Conservation (phyloP, 2,113 vertebrate genomes). For the Noctilio leporinus region DNA sequence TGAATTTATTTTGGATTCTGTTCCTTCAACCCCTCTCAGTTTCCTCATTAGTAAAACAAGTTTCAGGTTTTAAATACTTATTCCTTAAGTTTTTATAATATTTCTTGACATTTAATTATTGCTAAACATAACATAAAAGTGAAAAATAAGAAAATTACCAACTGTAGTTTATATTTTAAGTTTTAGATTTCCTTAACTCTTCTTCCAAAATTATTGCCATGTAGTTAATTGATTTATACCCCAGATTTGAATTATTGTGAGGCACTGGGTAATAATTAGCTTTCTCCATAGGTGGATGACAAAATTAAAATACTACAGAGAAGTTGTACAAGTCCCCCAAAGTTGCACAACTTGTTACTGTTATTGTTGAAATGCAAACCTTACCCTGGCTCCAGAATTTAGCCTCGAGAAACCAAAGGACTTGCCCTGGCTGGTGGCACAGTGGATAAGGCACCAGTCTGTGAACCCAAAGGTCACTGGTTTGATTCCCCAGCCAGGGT, state of each 20-base stretch:
- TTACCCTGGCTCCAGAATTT: neutral
- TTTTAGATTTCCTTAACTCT: neutral
- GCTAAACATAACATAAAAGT: neutral
- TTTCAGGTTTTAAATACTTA: neutral
- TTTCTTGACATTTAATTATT: neutral
- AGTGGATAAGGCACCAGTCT: no score
- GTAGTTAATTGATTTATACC: neutral
- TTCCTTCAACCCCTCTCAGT: neutral
- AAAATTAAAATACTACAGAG: neutral
- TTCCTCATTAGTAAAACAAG: neutral
- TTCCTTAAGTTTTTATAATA: neutral
- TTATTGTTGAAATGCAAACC: no score
- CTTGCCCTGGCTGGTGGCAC: no score
- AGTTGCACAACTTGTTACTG: neutral
- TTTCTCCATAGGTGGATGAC: neutral
- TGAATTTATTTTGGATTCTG: neutral
- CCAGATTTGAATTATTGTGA: neutral
- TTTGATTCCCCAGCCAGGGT: no score
- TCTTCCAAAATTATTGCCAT: neutral
- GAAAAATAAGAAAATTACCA: neutral
- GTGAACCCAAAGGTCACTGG: no score
- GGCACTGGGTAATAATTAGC: neutral
- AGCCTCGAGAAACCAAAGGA: neutral
- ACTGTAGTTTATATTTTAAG: neutral
- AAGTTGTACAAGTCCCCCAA: neutral